These are phyloP conservation scores for Andrena flavipes DNA, from an alignment of 2,888 invertebrate genomes.

Conservation along the genomic window DNA sequence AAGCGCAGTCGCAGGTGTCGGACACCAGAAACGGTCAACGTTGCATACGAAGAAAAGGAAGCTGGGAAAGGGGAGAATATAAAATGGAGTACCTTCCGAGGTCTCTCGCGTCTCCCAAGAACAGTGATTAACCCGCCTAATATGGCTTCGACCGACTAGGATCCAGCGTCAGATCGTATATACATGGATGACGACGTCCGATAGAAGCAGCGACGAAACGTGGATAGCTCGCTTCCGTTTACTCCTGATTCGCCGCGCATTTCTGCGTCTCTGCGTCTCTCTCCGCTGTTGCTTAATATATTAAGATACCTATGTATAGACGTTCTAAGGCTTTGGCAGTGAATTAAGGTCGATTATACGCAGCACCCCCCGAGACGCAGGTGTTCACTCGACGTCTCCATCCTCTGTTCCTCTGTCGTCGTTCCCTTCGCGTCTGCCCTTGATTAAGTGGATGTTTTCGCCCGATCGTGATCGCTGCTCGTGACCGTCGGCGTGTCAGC, in stretches of 20 bases:
- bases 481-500: conserved; percentile 30
- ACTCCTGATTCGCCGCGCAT: background rate
- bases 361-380: conserved; percentile 67
- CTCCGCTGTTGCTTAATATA: conserved; percentile 61
- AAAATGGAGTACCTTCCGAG: conserved; percentile 13
- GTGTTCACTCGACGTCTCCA: conserved; percentile 43
- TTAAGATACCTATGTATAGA: conserved; percentile 81
- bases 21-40: background rate
- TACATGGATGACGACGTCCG: conserved; percentile 75
- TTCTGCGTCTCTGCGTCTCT: conserved; percentile 17
- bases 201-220: conserved; percentile 36
- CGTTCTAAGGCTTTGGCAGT: conserved; percentile 85
- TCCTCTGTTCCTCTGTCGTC: conserved; percentile 37
- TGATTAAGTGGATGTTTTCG: conserved; percentile 23
- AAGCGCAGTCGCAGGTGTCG: background rate
- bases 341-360: conserved; percentile 81
- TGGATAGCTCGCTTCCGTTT: background rate
- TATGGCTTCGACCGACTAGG: conserved; percentile 82
- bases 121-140: conserved; percentile 51
- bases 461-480: conserved; percentile 45
- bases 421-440: conserved; percentile 26
- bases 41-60: background rate
- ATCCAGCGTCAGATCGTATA: conserved; percentile 83
- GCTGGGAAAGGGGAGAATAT: conserved; percentile 1
- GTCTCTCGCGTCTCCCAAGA: background rate